Evolutionary conservation across 2,797 vertebrate genomes (phyloP), one percentile per base, ranked within the genome.

Genomic region (Leptodactylus fallax): DNA sequence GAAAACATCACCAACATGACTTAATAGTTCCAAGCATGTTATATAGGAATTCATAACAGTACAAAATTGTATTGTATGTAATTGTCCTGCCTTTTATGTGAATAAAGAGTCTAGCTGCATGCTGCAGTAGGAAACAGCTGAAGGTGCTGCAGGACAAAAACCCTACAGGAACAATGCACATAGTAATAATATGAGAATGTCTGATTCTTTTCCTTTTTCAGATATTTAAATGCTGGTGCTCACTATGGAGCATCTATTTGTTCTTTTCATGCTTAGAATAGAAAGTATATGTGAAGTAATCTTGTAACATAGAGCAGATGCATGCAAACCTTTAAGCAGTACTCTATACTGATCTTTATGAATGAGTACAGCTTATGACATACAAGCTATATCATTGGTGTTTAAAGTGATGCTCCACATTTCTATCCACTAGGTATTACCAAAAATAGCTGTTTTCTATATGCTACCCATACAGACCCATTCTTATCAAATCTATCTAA

Each of bases 21-120:
- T 47, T 61, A 49, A 81, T 23, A 60, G 61, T 49, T 81, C 49
- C 27, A 63, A 47, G 21, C 65, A 16, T 81, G 60, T 65, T 81
- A 65, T 49, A 51, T 23, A 23, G 13, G 45, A 81, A 49, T 23
- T n/a, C 21, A 49, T 49, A 21, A 51, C 58, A 61, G 61, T 80
- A 21, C 21, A 65, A 63, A 36, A 77, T 77, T 21, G 36, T 7
- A 81, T 65, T 81, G 60, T 81, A 60, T n/a, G 45, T 21, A 49
- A 51, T 63, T 81, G 47, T 19, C 21, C 13, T 61, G 11, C 19
- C 27, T n/a, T 80, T 65, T 63, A 81, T 81, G 25, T n/a, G 23
- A 51, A 61, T 80, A 80, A 36, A 80, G 45, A 47, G 36, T n/a
- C 79, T 61, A 61, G 27, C 10, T 5, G 13, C 27, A 61, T 12